Evolutionary conservation across 2,113 vertebrate genomes (phyloP).

Genomic region (Ameiurus melas): DNA sequence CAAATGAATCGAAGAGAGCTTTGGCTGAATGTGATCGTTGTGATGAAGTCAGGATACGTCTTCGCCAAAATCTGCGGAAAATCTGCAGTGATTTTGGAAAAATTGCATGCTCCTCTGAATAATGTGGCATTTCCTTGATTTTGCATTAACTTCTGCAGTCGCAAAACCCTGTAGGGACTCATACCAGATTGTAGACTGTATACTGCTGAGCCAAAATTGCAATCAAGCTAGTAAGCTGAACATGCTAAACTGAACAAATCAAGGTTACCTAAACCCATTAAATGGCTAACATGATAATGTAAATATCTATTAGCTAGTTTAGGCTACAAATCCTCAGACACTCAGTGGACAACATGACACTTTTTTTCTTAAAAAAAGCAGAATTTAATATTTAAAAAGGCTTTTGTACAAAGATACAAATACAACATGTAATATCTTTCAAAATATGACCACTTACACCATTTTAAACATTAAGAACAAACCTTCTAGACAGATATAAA

Average conservation of each 20-base stretch:
- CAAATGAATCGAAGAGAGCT: no score
- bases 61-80: no score
- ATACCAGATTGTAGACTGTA: neutral
- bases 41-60: no score
- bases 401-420: slow-evolving; percentile 54
- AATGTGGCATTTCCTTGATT: no score
- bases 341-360: neutral
- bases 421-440: slow-evolving; percentile 50
- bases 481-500: slow-evolving; percentile 50
- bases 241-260: neutral
- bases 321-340: neutral
- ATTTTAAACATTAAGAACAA: slow-evolving; percentile 40
- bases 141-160: no score
- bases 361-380: slow-evolving; percentile 45
- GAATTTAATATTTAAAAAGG: slow-evolving; percentile 56
- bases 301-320: neutral
- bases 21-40: no score
- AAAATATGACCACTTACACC: slow-evolving; percentile 43
- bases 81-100: no score
- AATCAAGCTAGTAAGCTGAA: neutral
- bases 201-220: neutral
- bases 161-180: no score
- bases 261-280: neutral
- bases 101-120: no score
- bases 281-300: neutral